These are phyloP conservation scores for Nerophis lumbriciformis DNA, from an alignment of 2,113 vertebrate species.

Conservation along the genomic window DNA sequence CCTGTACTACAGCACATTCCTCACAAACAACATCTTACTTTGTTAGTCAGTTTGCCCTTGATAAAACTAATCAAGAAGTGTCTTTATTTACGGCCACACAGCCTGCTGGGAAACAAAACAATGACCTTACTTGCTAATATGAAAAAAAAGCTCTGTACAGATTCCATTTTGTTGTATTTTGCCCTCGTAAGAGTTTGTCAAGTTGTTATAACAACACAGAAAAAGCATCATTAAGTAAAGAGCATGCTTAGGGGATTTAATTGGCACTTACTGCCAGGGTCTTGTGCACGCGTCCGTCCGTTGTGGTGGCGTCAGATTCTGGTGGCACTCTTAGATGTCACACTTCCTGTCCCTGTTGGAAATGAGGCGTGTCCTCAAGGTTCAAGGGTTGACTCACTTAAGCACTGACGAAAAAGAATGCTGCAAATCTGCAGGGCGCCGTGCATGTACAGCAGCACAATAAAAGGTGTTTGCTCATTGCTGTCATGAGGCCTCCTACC, in stretches of 20 bases:
- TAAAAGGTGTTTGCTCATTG: no score
- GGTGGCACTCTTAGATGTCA: slow-evolving; percentile 18
- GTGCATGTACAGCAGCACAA: not conserved
- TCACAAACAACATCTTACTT: no score
- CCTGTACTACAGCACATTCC: not conserved
- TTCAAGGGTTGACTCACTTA: slow-evolving; percentile 34
- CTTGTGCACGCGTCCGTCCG: not conserved
- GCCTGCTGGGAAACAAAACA: no score
- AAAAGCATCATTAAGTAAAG: not conserved
- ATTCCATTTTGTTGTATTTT: no score
- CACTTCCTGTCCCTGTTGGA: no score
- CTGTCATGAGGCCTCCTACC: no score
- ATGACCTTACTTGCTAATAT: no score
- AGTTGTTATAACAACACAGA: not conserved
- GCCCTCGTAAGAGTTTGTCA: no score
- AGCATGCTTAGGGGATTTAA: not conserved
- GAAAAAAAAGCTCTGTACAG: no score
- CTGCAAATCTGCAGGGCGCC: not conserved
- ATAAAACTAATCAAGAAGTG: no score
- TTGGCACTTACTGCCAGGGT: slow-evolving; percentile 32
- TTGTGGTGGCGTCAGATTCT: slow-evolving; percentile 4
- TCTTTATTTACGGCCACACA: no score
- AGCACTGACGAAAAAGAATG: slow-evolving; percentile 11
- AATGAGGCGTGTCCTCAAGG: slow-evolving; percentile 29
- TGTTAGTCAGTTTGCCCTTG: not conserved